Evolutionary conservation across 2,113 vertebrate species (phyloP), one percentile per base, ranked within the genome.

Genomic region (Mesembrinibis cayennensis): DNA sequence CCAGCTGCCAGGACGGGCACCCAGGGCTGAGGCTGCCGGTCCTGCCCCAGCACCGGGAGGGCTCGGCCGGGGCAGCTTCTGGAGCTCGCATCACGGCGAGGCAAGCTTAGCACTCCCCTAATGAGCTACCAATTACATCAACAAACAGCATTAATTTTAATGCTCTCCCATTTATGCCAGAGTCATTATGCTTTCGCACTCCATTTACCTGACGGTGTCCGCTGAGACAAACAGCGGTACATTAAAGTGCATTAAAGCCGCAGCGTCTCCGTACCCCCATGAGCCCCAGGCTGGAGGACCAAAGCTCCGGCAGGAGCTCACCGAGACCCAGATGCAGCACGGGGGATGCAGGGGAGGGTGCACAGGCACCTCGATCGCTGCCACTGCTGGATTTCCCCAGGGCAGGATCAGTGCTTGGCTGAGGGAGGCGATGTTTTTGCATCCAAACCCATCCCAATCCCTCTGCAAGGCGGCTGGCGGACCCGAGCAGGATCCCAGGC

Each of bases 101-200:
- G 21, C 69, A 40, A 91, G 89, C 34, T 50, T 13, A 78, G 82
- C 82, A 11, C 36, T 95, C 63, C 47, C 83, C 91, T 94, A 92
- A 96, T 80, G 90, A 97, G 92, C 89, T 89, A 61, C 85, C 83
- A 86, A 91, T 97, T 95, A 90, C 69, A 95, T 72, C 95, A 95
- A 94, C 90, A 94, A 96, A 61, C 79, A 16, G 47, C 25, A 34
- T 94, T 91, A 55, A 96, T 93, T 97, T 94, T 85, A 96, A 92
- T 91, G 66, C n/a, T 92, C 80, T 93, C 66, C 53, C 84, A 38
- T 79, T 96, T 93, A 42, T 62, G 56, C 82, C 38, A 62, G 47
- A 76, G 45, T 82, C 89, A 32, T 69, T 82, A 90, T 73, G 63
- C 44, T 89, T 95, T 96, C 73, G 72, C 85, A 87, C 91, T 97